Evolutionary conservation across 2,113 vertebrate genomes (phyloP).

Genomic region (Panthera tigris): DNA sequence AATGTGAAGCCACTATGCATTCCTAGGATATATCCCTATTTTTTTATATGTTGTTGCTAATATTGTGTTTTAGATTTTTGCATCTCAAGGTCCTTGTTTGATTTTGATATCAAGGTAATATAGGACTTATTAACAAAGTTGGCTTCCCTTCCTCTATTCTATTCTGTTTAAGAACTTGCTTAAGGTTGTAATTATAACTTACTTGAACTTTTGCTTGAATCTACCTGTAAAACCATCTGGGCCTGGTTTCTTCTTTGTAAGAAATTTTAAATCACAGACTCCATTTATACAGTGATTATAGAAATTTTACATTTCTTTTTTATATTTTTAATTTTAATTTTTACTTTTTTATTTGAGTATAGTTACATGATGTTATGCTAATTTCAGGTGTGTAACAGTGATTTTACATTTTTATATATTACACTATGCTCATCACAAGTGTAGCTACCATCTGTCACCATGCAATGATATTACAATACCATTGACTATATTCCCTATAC

Average conservation of each 20-base stretch:
- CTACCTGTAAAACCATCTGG: background rate
- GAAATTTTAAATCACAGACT: background rate
- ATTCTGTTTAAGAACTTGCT: conserved; percentile 21
- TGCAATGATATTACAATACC: background rate
- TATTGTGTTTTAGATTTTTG: background rate
- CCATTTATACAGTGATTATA: background rate
- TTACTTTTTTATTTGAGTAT: background rate
- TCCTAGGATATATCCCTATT: background rate
- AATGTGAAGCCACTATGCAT: background rate
- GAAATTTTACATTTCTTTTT: background rate
- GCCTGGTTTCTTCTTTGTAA: background rate
- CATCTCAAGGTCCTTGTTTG: background rate
- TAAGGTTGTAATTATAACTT: background rate
- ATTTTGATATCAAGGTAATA: background rate
- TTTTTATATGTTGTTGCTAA: background rate
- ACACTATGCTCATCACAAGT: background rate
- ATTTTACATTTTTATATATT: background rate
- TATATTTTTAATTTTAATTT: background rate
- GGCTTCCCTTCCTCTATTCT: background rate
- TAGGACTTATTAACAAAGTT: background rate
- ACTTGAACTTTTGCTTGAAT: background rate
- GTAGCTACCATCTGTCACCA: background rate
- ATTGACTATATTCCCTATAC: background rate
- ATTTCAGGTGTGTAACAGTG: background rate
- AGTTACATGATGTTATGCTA: background rate